Base-by-base conservation (phyloP, 2,888 invertebrate species). In the Tachystola acroxantha region DNA sequence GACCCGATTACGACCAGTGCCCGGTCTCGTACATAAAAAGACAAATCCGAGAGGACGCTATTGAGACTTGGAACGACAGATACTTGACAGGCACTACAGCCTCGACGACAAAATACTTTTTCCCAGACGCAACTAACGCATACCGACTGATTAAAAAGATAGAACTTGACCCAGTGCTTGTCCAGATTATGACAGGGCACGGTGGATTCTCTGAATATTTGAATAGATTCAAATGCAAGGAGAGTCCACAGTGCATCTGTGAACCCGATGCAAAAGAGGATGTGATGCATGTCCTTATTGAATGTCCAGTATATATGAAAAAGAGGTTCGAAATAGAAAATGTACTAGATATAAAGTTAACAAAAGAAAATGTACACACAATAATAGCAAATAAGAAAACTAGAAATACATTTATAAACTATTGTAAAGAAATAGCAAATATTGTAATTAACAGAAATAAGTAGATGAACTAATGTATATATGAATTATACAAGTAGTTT, bases 1-100 rank as follows among this genome's bases (percentile, higher is more conserved):
- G 3, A 4, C 24, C 24, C 32, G 27, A 36, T 28, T 40, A 37
- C 37, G 34, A 37, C 27, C 30, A 33, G 29, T 35, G 37, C 43
- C 40, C 40, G 29, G 31, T 34, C 25, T 41, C 29, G 9, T 30
- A n/a, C 16, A 16, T 27, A 4, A 27, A 27, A 5, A 1, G 27
- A 7, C 4, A 5, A 2, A 11, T 27, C 1, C 27, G 27, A 1
- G 2, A 3, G 10, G 27, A 27, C 2, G 11, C 11, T 7, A 7
- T 27, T 2, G 27, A 27, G 5, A 11, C 1, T 1, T 27, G 27
- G 27, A 40, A 37, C 40, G 26, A 29, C 26, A 40, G 36, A 32
- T 40, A 40, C 40, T 2, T 22, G 16, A 6, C 3, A 16, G 22
- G 22, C 4, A 9, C 4, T 2, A 7, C 4, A 9, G 22, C 22